These are phyloP conservation scores for Helicoverpa assulta DNA, from an alignment of 2,888 invertebrate genomes.

Conservation along the genomic window DNA sequence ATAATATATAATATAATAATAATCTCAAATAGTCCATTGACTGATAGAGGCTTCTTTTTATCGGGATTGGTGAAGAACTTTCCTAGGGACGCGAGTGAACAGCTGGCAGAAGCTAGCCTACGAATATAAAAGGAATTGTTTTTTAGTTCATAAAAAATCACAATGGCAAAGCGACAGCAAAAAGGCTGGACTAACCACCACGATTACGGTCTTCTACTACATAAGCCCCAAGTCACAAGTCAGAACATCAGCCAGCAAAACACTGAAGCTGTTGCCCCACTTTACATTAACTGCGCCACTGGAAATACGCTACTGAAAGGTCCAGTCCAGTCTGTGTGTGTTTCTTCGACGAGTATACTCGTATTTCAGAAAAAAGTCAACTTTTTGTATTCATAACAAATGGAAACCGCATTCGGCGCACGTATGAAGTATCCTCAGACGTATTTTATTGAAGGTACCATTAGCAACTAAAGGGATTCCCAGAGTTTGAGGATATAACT, in stretches of 20 bases:
- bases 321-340: neutral
- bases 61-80: too few species aligned
- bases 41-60: too few species aligned
- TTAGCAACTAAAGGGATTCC: too few species aligned
- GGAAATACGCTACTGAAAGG: neutral
- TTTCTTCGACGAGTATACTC: neutral
- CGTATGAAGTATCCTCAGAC: neutral
- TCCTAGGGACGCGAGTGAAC: too few species aligned
- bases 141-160: too few species aligned
- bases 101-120: too few species aligned
- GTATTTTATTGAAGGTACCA: neutral
- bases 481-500: too few species aligned
- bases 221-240: conserved; percentile 67
- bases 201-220: conserved; percentile 72
- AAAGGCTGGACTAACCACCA: conserved; percentile 51
- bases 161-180: conserved; percentile 40
- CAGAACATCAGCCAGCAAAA: conserved; percentile 60
- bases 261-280: conserved; percentile 63
- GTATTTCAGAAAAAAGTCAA: neutral
- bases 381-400: neutral
- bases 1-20: too few species aligned
- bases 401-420: neutral
- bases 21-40: too few species aligned
- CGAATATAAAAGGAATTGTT: too few species aligned
- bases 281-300: conserved; percentile 60